Conservation (phyloP, 2,888 invertebrate genomes). For the Xiphydria camelus region DNA sequence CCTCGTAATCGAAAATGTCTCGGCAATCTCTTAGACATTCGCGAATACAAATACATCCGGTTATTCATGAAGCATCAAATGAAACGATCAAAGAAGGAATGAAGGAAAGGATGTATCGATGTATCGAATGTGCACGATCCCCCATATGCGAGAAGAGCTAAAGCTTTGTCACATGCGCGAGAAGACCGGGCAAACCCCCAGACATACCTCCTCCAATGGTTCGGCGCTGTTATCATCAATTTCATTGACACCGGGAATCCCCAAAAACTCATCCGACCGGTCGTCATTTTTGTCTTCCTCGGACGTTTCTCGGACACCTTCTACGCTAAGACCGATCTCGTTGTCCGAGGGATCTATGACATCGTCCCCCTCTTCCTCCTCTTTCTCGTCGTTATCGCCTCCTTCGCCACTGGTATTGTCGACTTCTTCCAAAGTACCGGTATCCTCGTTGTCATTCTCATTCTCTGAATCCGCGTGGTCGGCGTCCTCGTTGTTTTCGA, state of each 20-base stretch:
- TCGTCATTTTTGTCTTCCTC: constrained; percentile 40
- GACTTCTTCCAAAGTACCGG: constrained; percentile 30
- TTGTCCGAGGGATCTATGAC: constrained; percentile 25
- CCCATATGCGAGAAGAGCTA: no score
- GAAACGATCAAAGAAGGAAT: no score
- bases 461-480: constrained; percentile 30
- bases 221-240: constrained; percentile 46
- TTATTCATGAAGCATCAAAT: no score
- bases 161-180: no score
- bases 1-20: no score
- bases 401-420: constrained; percentile 40
- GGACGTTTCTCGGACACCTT: constrained; percentile 28
- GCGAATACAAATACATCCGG: no score
- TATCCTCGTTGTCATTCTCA: constrained; percentile 24
- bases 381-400: constrained; percentile 34
- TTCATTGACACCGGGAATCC: constrained; percentile 41
- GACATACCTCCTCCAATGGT: constrained; percentile 52
- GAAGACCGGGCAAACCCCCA: no score
- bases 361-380: constrained; percentile 29
- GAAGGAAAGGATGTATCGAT: no score
- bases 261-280: constrained; percentile 28
- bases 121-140: no score
- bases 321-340: constrained; percentile 28
- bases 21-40: no score
- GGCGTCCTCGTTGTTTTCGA: constrained; percentile 19